A percentile compares a stretch with the other conserved stretches of the same genome.
These are phyloP conservation scores for Aleiodes sp. DNA, from an alignment of 1,140 invertebrate genomes.

Conservation along the genomic window DNA sequence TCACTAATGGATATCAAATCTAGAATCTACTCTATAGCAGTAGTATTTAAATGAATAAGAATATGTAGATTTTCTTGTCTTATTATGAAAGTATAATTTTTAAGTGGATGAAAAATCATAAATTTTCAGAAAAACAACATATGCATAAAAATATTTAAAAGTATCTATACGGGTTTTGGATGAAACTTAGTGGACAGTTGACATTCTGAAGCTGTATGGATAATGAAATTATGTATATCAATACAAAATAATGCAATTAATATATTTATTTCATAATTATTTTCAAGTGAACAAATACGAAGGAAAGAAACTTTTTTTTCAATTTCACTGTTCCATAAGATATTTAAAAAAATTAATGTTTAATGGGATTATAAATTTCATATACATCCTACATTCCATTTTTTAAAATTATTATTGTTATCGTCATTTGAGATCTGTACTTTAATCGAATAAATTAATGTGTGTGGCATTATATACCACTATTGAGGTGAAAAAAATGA, in stretches of 20 bases:
- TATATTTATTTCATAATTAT: neutral
- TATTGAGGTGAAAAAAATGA: neutral
- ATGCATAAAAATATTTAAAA: neutral
- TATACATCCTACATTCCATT: constrained; percentile 2
- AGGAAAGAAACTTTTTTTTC: no score
- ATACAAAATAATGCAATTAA: constrained; percentile 8
- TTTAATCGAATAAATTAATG: neutral
- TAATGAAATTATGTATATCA: neutral
- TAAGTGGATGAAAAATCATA: neutral
- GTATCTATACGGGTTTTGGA: constrained; percentile 49
- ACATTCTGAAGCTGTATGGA: constrained; percentile 49
- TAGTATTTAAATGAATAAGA: neutral
- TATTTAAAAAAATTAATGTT: neutral
- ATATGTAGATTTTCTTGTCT: neutral
- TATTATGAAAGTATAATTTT: neutral
- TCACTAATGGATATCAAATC: no score
- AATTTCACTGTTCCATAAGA: no score
- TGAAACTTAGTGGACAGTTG: constrained; percentile 47
- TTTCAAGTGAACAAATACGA: neutral
- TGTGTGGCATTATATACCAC: neutral
- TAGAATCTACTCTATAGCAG: no score
- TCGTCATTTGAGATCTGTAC: constrained; percentile 9
- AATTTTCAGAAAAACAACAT: neutral
- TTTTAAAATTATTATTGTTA: neutral
- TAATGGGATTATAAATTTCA: neutral